Evolutionary conservation across 2,797 vertebrate genomes (phyloP).

Genomic region (Sebastes glaucus): DNA sequence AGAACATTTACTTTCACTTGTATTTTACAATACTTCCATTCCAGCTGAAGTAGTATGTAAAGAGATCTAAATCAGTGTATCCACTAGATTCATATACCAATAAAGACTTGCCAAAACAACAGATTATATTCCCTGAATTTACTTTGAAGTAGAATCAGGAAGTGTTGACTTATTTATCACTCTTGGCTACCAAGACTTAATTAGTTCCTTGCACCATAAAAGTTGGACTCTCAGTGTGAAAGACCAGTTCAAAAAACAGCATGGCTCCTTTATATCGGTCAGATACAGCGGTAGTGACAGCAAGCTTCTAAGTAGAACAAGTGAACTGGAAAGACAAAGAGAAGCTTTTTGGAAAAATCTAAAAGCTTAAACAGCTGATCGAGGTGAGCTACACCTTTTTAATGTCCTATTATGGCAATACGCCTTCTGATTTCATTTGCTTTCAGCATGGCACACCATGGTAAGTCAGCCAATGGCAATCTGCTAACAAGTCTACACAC

Average conservation of each 20-base stretch:
- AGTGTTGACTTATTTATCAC: background rate
- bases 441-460: background rate
- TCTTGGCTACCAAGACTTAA: background rate
- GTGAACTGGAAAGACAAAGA: background rate
- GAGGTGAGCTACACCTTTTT: background rate
- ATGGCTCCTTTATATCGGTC: background rate
- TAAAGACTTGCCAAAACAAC: background rate
- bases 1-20: background rate
- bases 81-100: background rate
- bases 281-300: background rate
- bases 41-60: background rate
- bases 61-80: background rate
- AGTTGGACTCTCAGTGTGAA: background rate
- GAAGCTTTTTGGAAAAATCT: background rate
- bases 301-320: background rate
- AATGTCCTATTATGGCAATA: background rate
- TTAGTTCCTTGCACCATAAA: background rate
- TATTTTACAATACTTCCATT: background rate
- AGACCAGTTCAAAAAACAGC: constrained; percentile 5
- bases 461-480: background rate
- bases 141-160: background rate
- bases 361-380: background rate
- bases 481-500: constrained; percentile 2
- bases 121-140: background rate
- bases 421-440: background rate